Evolutionary conservation across 2,113 vertebrate species (phyloP).

Genomic region (Thalassoma bifasciatum): DNA sequence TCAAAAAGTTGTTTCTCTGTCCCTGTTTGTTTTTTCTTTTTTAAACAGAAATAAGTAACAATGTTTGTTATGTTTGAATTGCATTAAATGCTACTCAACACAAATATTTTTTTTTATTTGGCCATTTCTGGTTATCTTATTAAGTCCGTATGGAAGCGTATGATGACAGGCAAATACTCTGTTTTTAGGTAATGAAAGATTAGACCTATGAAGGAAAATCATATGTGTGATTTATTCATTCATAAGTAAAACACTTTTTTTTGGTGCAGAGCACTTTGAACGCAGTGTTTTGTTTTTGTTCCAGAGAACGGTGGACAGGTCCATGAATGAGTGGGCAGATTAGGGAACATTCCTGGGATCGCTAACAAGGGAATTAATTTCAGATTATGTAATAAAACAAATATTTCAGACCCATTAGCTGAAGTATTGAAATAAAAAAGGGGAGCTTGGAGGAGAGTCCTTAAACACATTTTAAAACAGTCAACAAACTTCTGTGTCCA

Average conservation of each 20-base stretch:
- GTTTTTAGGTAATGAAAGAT: constrained; percentile 4
- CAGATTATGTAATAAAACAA: constrained; percentile 84
- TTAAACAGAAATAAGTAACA: too few species aligned
- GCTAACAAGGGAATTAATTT: constrained; percentile 86
- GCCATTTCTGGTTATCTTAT: too few species aligned
- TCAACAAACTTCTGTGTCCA: constrained; percentile 18
- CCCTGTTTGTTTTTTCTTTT: constrained; percentile 3
- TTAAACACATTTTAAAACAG: constrained; percentile 26
- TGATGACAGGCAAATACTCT: too few species aligned
- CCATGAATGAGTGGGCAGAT: constrained; percentile 81
- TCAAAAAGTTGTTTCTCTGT: constrained; percentile 36
- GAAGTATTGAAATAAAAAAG: too few species aligned
- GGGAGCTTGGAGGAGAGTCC: background rate
- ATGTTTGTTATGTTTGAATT: background rate
- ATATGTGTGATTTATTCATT: background rate
- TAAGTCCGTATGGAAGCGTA: too few species aligned
- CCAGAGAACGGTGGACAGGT: constrained; percentile 79
- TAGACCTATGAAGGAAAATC: background rate
- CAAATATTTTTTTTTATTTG: too few species aligned
- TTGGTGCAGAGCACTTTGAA: constrained; percentile 1
- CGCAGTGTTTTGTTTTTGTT: constrained; percentile 54
- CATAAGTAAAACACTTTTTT: background rate
- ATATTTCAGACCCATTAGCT: constrained; percentile 84
- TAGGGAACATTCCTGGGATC: constrained; percentile 86
- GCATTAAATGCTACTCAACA: too few species aligned